Conservation (phyloP, 2,113 vertebrate species). For the Dendrocopos noguchii region DNA sequence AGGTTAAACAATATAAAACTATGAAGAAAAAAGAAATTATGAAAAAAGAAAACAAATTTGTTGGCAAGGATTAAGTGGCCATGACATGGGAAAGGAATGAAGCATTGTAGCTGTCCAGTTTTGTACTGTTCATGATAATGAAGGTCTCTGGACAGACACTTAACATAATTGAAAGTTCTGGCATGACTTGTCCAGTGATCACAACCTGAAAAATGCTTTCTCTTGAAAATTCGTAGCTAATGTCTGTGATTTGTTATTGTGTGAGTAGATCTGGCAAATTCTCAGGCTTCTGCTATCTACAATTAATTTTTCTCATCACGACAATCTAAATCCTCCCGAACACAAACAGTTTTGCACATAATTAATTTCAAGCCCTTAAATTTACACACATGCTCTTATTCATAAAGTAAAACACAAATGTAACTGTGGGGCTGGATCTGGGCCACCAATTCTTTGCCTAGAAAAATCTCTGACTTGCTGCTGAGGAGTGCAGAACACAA, state of each 20-base stretch:
- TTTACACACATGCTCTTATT: not conserved
- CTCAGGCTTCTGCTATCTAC: slow-evolving; percentile 21
- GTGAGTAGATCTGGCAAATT: slow-evolving; percentile 37
- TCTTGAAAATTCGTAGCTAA: not conserved
- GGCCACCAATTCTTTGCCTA: not conserved
- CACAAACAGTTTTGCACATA: slow-evolving; percentile 7
- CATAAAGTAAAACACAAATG: not conserved
- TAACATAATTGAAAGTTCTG: slow-evolving; percentile 40
- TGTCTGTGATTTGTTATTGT: slow-evolving; percentile 28
- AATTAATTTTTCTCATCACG: not conserved
- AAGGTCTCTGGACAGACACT: slow-evolving; percentile 44
- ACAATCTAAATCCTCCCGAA: not conserved
- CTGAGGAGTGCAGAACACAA: not conserved
- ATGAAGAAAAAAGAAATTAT: slow-evolving; percentile 10
- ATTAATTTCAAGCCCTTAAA: slow-evolving; percentile 22
- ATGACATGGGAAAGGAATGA: slow-evolving; percentile 54
- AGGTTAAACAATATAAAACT: not conserved
- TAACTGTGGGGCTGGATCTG: not conserved
- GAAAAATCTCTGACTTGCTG: not conserved
- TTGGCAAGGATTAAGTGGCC: slow-evolving; percentile 7
- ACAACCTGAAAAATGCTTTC: slow-evolving; percentile 29
- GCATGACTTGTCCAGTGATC: slow-evolving; percentile 4
- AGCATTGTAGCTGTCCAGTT: slow-evolving; percentile 1
- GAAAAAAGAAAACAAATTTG: slow-evolving; percentile 33
- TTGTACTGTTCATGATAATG: slow-evolving; percentile 50